Base-by-base conservation (phyloP, 2,113 vertebrate species). In the Myiopsitta monachus region DNA sequence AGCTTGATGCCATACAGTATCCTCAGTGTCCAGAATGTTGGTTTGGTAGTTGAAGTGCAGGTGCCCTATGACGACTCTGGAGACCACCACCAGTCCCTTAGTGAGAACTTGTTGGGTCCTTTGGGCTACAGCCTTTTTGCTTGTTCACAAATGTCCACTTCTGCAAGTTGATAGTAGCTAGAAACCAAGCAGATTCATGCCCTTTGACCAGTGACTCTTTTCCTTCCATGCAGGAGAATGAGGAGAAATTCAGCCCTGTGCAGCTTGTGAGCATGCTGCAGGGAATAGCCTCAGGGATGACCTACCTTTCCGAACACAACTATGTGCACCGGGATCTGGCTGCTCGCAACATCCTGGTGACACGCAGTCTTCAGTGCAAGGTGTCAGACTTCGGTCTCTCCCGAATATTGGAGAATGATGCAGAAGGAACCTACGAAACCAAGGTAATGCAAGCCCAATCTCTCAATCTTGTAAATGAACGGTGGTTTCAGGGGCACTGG, bases 241-340 rank as follows among this genome's bases (percentile, higher is more conserved):
- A 98, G 81, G 98, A 98, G 88, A 98, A 98, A 94, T 97, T 98
- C 55, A 96, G 83, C 43, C 89, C 98, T 33, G 96, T 97, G 39
- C 98, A 98, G 95, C 96, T 98, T 78, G 98, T 98, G 70, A 96
- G 95, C 73, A 98, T 98, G 98, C 96, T 98, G 66, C 98, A 98
- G 36, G 98, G 98, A 68, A 98, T 98, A 69, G 98, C 98, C 4
- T 97, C 98, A 2, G 98, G 98, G 39, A 98, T 98, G 98, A 98
- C 97, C 88, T 98, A 98, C 97, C 97, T 98, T 87, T 98, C 98
- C 75, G 98, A 98, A 63, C 98, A 97, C 74, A 98, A 81, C 83
- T 98, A 98, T 0, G 97, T 98, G 68, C 98, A 98, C 86, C 97
- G 98, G 38, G 98, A 98, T 87, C 96, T 98, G 79, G 98, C 98